Evolutionary conservation across 1,140 invertebrate genomes (phyloP), one percentile per base, ranked within the genome.

Genomic region (Psilanteris sp.): DNA sequence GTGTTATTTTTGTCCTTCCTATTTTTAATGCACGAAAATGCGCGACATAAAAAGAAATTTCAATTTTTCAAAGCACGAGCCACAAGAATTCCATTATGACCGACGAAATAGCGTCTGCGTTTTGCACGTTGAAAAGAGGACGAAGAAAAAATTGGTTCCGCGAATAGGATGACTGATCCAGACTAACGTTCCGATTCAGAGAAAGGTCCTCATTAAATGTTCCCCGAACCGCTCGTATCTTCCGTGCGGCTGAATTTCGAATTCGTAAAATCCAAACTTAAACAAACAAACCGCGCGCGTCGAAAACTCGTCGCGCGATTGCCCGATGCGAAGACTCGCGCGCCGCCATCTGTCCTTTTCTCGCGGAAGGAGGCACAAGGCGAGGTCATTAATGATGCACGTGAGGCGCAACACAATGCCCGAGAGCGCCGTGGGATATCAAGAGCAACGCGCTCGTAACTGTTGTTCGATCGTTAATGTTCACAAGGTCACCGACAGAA

Each of bases 311-410:
- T n/a, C n/a, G n/a, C n/a, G n/a, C n/a, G n/a, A n/a, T n/a, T n/a
- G n/a, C n/a, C n/a, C n/a, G n/a, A n/a, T n/a, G n/a, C n/a, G n/a
- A n/a, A n/a, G n/a, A n/a, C n/a, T n/a, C n/a, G n/a, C n/a, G n/a
- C n/a, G n/a, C n/a, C n/a, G n/a, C n/a, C n/a, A n/a, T n/a, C n/a
- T n/a, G n/a, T n/a, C n/a, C n/a, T n/a, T n/a, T n/a, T 52, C 46
- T 64, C 37, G 46, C 44, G 46, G 61, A 64, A 64, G 59, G 50
- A 32, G 8, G n/a, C n/a, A n/a, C n/a, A 39, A n/a, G 15, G 0
- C 26, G 18, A 52, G 61, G 61, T 44, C 46, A 64, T 43, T 64
- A 64, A 64, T 64, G 61, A 64, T 64, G 46, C 61, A 64, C 61
- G 61, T 52, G 61, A 64, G 31, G 24, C 24, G 16, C 26, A 52